Percentiles rank a stretch among this genome's conserved stretches.
phyloP scores from a whole-genome alignment of 1,140 invertebrate genomes.

The Lepidostoma basale region DNA sequence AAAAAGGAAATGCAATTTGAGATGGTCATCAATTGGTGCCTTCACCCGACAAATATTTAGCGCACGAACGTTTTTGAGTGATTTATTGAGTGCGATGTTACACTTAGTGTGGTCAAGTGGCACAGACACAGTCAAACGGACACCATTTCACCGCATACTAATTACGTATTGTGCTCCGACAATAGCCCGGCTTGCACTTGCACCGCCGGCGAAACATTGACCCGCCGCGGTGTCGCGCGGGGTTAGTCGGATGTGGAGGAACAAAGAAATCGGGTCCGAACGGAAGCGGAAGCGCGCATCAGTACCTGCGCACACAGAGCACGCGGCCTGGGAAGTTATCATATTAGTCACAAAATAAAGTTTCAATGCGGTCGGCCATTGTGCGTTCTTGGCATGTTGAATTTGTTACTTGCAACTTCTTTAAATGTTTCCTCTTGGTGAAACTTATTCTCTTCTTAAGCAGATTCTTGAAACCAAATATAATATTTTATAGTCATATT shows the following conservation, averaged over 20 bases:
- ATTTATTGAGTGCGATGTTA: neutral
- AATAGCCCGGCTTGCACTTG: neutral
- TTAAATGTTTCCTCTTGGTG: no score
- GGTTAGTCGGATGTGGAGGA: conserved; percentile 20
- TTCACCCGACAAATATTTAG: neutral
- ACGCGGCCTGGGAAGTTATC: neutral
- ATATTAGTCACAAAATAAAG: no score
- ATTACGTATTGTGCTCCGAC: no score
- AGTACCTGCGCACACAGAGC: conserved; percentile 4
- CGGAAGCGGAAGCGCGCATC: conserved; percentile 14
- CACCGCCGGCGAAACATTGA: conserved; percentile 1
- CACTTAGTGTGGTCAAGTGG: neutral
- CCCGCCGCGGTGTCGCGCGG: conserved; percentile 1
- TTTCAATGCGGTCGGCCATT: no score
- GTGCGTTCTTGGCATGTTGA: no score
- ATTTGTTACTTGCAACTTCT: no score
- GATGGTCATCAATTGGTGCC: neutral
- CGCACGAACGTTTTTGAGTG: neutral
- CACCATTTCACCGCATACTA: no score
- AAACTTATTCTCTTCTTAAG: no score
- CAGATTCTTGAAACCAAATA: no score
- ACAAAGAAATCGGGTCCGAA: conserved; percentile 5
- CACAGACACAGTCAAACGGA: no score
- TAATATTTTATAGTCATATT: no score
- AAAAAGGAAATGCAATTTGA: no score